Percentiles rank a stretch among this genome's conserved stretches.
Conservation (phyloP, 2,888 invertebrate genomes). For the Aricia artaxerxes region DNA sequence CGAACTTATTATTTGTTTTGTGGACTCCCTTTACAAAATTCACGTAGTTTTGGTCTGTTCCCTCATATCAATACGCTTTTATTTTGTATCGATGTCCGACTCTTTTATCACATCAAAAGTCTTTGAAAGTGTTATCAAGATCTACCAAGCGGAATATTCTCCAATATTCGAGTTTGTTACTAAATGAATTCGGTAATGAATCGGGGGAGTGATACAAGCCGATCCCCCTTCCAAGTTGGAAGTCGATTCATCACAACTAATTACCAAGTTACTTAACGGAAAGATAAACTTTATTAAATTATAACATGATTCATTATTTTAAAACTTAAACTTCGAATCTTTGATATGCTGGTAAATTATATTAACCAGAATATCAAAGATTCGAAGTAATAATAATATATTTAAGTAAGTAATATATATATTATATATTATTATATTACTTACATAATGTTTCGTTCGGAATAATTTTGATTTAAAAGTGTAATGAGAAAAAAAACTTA, state of each 20-base stretch:
- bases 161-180: not conserved
- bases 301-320: not conserved
- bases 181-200: not conserved
- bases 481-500: too few relatives aligned
- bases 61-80: too few relatives aligned
- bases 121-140: not conserved
- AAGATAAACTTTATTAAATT: not conserved
- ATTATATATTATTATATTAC: not conserved
- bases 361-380: too few relatives aligned
- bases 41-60: too few relatives aligned
- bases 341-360: not conserved
- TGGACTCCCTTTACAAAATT: too few relatives aligned
- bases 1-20: too few relatives aligned
- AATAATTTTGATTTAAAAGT: too few relatives aligned
- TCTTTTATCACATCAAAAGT: not conserved
- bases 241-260: not conserved
- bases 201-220: not conserved
- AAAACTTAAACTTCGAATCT: not conserved
- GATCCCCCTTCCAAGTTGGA: not conserved
- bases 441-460: not conserved
- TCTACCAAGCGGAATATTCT: not conserved
- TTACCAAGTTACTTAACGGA: not conserved
- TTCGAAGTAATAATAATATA: too few relatives aligned
- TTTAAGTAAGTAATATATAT: too few relatives aligned
- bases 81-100: too few relatives aligned